Percentiles rank a stretch among this genome's conserved stretches.
Conservation (phyloP, 1,140 invertebrate species). For the Magallana ariakensis region DNA sequence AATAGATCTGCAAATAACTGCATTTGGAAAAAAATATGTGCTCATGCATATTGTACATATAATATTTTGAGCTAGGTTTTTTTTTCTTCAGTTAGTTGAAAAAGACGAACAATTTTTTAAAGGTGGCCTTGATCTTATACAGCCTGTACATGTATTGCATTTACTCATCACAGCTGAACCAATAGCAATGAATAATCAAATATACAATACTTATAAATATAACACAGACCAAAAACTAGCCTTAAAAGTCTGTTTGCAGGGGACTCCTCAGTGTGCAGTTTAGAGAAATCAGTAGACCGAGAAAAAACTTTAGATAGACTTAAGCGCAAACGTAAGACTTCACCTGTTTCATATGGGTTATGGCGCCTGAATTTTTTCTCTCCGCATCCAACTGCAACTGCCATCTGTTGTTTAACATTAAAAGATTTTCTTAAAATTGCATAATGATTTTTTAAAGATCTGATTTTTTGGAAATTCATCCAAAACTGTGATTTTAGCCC, state of each 20-base stretch:
- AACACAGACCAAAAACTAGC: neutral
- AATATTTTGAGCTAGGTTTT: too few relatives aligned
- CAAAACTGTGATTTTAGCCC: neutral
- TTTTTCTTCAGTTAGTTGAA: too few relatives aligned
- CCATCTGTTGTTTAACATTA: constrained; percentile 28
- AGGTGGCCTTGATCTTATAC: too few relatives aligned
- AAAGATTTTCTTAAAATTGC: neutral
- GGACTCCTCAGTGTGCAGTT: constrained; percentile 54
- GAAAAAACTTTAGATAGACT: constrained; percentile 77
- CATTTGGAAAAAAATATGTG: too few relatives aligned
- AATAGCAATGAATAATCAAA: neutral
- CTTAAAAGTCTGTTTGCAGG: constrained; percentile 59
- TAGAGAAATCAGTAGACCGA: constrained; percentile 70
- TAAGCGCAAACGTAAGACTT: constrained; percentile 77
- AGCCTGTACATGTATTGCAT: too few relatives aligned
- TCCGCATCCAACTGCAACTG: neutral
- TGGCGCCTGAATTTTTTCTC: neutral
- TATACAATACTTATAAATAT: neutral
- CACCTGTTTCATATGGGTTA: constrained; percentile 23
- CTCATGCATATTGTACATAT: too few relatives aligned
- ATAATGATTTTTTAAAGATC: neutral
- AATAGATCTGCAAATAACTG: too few relatives aligned
- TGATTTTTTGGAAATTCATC: neutral
- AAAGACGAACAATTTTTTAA: too few relatives aligned
- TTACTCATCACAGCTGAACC: too few relatives aligned